These are phyloP conservation scores for Pachydiplax longipennis DNA, from an alignment of 2,888 invertebrate genomes.

Conservation along the genomic window DNA sequence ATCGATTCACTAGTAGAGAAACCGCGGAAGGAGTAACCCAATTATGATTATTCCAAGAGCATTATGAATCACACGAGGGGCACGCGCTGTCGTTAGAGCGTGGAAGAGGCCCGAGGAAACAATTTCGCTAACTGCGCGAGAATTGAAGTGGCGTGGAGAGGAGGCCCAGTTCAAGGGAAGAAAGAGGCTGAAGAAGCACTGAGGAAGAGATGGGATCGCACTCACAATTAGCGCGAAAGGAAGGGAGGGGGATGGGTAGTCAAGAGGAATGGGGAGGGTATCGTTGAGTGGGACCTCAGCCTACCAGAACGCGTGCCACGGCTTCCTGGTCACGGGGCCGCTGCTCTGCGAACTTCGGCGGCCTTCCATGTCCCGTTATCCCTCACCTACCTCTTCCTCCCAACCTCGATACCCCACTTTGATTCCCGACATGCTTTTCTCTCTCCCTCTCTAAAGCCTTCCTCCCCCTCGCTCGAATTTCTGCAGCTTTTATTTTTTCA, in stretches of 20 bases:
- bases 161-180: background rate
- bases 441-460: background rate
- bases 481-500: background rate
- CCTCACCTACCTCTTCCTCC: background rate
- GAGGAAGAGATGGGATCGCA: background rate
- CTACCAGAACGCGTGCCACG: background rate
- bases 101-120: background rate
- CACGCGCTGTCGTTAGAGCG: too few species aligned
- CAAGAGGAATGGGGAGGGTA: background rate
- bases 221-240: background rate
- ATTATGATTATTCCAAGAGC: too few species aligned
- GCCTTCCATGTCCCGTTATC: background rate
- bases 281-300: background rate
- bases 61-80: too few species aligned
- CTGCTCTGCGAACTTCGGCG: too few species aligned
- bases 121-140: background rate
- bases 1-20: too few species aligned
- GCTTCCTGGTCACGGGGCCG: background rate
- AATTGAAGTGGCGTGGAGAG: background rate
- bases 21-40: too few species aligned
- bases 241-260: background rate
- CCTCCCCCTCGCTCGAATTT: background rate
- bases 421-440: background rate
- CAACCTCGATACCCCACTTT: background rate
- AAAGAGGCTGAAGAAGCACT: background rate